Percentiles rank a stretch among this genome's conserved stretches.
Evolutionary conservation across 2,113 vertebrate genomes (phyloP).

Genomic region (Otus sunia): DNA sequence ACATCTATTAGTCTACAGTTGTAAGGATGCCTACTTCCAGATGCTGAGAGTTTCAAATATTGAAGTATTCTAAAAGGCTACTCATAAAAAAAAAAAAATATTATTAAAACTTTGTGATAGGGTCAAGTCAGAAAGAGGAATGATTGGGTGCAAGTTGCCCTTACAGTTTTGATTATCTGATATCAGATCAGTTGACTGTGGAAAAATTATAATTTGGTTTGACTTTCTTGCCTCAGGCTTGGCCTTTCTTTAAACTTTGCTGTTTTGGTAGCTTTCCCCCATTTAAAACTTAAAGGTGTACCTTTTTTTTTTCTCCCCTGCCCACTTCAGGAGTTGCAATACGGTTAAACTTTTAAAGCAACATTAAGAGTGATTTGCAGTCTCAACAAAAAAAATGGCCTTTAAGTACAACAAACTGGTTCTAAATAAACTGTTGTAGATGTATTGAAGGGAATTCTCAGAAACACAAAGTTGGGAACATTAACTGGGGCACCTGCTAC

Average conservation of each 20-base stretch:
- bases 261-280: background rate
- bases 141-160: background rate
- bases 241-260: background rate
- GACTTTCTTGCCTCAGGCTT: background rate
- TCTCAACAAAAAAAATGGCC: background rate
- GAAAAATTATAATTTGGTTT: background rate
- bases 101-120: background rate
- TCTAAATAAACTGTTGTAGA: background rate
- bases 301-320: accelerated
- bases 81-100: background rate
- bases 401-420: background rate
- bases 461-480: background rate
- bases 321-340: background rate
- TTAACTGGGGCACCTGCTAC: background rate
- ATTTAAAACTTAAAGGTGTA: background rate
- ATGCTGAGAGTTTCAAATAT: background rate
- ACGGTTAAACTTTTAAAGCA: background rate
- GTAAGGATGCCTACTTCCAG: background rate
- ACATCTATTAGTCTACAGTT: background rate
- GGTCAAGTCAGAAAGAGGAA: background rate
- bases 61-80: background rate
- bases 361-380: accelerated
- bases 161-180: background rate
- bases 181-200: background rate
- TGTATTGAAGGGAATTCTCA: background rate